Evolutionary conservation across 2,113 vertebrate genomes (phyloP).

Genomic region (Cyrtonyx montezumae): DNA sequence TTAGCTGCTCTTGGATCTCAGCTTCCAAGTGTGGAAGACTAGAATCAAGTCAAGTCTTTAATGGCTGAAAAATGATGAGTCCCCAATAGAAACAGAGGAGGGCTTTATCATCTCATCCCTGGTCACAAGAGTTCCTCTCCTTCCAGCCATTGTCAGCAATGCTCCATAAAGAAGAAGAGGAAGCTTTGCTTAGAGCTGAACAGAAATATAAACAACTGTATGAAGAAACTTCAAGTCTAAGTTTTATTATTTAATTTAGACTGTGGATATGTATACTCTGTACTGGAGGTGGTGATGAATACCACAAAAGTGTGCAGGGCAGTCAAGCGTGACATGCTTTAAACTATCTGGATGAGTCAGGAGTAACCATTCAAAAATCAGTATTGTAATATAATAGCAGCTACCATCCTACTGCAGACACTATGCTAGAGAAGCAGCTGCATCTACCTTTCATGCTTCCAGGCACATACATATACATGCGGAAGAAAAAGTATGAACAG

Average conservation of each 20-base stretch:
- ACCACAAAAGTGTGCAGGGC: fast-evolving
- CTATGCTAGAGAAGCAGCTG: background rate
- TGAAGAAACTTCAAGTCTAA: background rate
- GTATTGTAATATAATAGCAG: background rate
- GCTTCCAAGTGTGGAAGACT: background rate
- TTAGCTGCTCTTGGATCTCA: background rate
- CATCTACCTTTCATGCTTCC: background rate
- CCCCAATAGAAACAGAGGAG: background rate
- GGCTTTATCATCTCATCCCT: background rate
- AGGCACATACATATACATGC: background rate
- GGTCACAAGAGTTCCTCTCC: background rate
- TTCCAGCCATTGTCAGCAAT: background rate
- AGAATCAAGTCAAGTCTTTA: background rate
- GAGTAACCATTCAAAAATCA: background rate
- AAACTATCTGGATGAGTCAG: background rate
- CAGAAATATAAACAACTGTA: background rate
- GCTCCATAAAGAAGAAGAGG: background rate
- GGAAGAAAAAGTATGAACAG: background rate
- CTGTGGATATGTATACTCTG: background rate
- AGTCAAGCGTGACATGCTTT: background rate
- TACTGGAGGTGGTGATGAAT: background rate
- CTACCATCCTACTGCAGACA: background rate
- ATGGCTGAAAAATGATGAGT: background rate
- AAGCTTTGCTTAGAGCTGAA: background rate
- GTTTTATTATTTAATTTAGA: background rate